Evolutionary conservation across 2,888 invertebrate species (phyloP), one percentile per base, ranked within the genome.

Genomic region (Antitype chi): DNA sequence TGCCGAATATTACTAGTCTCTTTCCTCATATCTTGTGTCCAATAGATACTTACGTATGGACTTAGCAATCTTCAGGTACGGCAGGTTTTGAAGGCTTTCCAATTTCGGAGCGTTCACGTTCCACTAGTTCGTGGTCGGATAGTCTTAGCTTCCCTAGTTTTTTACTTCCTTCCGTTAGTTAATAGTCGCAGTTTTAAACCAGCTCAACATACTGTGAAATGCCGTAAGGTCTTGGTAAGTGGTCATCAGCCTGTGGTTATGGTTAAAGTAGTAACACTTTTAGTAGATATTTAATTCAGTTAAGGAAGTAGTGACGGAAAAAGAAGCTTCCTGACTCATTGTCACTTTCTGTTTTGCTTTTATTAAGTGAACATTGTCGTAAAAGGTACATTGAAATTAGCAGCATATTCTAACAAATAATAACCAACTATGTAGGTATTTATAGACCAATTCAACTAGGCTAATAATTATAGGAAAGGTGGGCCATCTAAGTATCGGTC

Each of bases 71-170:
- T 72, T 70, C 47, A 70, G 57, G 81, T 55, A 53, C 59, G 28
- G 74, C 70, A 66, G 32, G 72, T 81, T 85, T 73, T 25, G n/a
- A 59, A 64, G 9, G 67, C 67, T 81, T 85, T 82, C 81, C 81
- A 84, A 80, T 69, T 80, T 73, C 59, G 70, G 76, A 85, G 70
- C 49, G 72, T 59, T 43, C 72, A 76, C 62, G 67, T 60, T 72
- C 43, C 59, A 70, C 59, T 71, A 60, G 72, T 68, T 82, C 85
- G 67, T 80, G 72, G 81, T 67, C 71, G 70, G 59, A 70, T 62
- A 70, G 60, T 70, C 60, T 57, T 52, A 62, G 43, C 47, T 66
- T 66, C 72, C 63, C 17, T 28, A 23, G 20, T 20, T 64, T 15
- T 67, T 59, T 55, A 68, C 71, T 81, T 82, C 77, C 82, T 85